A percentile compares a stretch with the other conserved stretches of the same genome.
phyloP scores from a whole-genome alignment of 1,140 invertebrate genomes.

The Aricia agestis region DNA sequence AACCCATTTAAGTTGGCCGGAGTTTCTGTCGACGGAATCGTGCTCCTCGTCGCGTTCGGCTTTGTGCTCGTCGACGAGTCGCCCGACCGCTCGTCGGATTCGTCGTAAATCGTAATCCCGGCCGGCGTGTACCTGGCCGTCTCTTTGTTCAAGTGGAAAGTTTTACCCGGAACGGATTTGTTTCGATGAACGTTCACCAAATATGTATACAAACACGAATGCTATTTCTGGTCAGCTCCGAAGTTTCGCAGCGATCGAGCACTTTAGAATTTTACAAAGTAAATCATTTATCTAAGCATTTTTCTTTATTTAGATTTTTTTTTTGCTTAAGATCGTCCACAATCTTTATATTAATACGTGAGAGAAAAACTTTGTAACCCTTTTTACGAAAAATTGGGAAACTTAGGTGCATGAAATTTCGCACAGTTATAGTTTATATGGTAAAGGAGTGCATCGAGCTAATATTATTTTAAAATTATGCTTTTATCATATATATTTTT shows the following conservation, averaged over 20 bases:
- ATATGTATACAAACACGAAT: slow-evolving; percentile 42
- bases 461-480: too few species aligned
- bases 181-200: slow-evolving; percentile 45
- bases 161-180: slow-evolving; percentile 56
- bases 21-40: slow-evolving; percentile 32
- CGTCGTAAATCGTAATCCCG: slow-evolving; percentile 51
- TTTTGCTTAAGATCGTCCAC: too few species aligned
- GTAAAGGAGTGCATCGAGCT: too few species aligned
- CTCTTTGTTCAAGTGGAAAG: slow-evolving; percentile 66
- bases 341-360: too few species aligned
- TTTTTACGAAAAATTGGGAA: too few species aligned
- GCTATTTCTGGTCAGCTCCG: slow-evolving; percentile 38
- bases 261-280: too few species aligned
- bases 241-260: slow-evolving; percentile 7
- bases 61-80: slow-evolving; percentile 34
- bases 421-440: too few species aligned
- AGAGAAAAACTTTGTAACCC: too few species aligned
- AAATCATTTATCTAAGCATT: too few species aligned
- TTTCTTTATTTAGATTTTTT: slow-evolving; percentile 21
- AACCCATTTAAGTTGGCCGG: slow-evolving; percentile 60
- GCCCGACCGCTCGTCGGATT: slow-evolving; percentile 38
- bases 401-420: too few species aligned
- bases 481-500: too few species aligned
- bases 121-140: slow-evolving; percentile 61
- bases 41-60: slow-evolving; percentile 25